Percentiles rank a stretch among this genome's conserved stretches.
phyloP scores from a whole-genome alignment of 2,888 invertebrate species.

The Ditylenchus weischeri region DNA sequence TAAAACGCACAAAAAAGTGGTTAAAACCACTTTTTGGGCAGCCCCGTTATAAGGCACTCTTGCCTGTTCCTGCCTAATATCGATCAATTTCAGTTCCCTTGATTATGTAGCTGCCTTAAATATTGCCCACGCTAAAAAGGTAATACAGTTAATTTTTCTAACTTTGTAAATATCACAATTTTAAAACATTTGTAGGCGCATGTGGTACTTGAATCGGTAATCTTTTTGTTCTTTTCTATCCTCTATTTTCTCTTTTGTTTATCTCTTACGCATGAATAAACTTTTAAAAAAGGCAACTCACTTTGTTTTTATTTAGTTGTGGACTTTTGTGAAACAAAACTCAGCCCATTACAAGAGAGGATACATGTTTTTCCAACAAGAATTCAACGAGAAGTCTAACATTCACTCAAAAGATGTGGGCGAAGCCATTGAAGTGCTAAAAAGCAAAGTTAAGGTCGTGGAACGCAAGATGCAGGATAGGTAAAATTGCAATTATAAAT shows the following conservation, averaged over 20 bases:
- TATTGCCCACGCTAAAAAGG: slow-evolving; percentile 49
- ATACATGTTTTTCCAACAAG: slow-evolving; percentile 44
- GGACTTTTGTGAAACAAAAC: slow-evolving; percentile 52
- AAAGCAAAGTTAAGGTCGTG: slow-evolving; percentile 42
- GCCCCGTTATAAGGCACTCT: no score
- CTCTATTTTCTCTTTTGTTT: slow-evolving; percentile 11
- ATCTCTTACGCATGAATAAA: neutral
- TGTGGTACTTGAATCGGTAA: slow-evolving; percentile 55
- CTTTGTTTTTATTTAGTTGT: slow-evolving; percentile 47
- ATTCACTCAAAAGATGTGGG: slow-evolving; percentile 42
- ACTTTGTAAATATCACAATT: no score
- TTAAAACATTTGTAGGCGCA: slow-evolving; percentile 26
- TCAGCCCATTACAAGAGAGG: slow-evolving; percentile 53
- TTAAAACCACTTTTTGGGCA: no score
- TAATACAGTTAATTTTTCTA: no score
- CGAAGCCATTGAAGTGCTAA: slow-evolving; percentile 37
- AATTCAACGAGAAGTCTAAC: slow-evolving; percentile 28
- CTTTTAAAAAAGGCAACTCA: neutral
- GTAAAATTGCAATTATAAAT: no score
- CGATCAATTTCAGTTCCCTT: no score
- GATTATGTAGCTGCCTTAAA: slow-evolving; percentile 81
- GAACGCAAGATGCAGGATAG: slow-evolving; percentile 58
- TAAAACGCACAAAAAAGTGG: no score
- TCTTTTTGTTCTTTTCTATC: slow-evolving; percentile 20
- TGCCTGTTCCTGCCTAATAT: no score